These are phyloP conservation scores for cattle (Bos taurus) DNA, from an alignment of 2,113 vertebrate species.

Conservation along the genomic window DNA sequence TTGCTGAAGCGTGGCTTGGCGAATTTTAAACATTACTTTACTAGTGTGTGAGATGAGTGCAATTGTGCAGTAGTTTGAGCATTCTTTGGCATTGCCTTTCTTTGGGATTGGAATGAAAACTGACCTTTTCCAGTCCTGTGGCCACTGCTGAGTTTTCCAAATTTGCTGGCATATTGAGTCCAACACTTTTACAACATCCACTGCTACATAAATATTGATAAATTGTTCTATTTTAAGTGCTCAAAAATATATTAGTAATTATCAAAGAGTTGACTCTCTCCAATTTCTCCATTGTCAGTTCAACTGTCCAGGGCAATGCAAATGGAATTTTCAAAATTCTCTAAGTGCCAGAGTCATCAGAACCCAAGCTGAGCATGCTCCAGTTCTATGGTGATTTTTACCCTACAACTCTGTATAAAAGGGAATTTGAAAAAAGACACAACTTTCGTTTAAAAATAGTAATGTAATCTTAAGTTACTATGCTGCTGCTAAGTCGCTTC, in stretches of 20 bases:
- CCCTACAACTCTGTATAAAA: not conserved
- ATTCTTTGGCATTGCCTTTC: too few species aligned
- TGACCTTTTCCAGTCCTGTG: too few species aligned
- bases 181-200: not conserved
- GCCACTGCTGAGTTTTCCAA: too few species aligned
- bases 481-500: not conserved
- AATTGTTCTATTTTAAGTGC: not conserved
- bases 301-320: not conserved
- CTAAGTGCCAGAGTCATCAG: not conserved
- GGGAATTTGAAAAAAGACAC: not conserved
- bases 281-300: not conserved
- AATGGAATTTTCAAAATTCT: not conserved
- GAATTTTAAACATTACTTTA: too few species aligned
- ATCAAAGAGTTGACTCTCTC: not conserved
- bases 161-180: too few species aligned
- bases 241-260: not conserved
- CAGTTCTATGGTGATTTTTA: not conserved
- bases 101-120: too few species aligned
- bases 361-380: not conserved
- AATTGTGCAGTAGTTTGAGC: too few species aligned
- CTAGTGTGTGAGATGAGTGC: too few species aligned
- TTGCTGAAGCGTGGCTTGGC: too few species aligned
- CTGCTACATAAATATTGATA: not conserved
- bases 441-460: not conserved
- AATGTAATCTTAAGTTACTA: not conserved